Base-by-base conservation (phyloP, 2,797 vertebrate species). In the Eulemur mongoz region DNA sequence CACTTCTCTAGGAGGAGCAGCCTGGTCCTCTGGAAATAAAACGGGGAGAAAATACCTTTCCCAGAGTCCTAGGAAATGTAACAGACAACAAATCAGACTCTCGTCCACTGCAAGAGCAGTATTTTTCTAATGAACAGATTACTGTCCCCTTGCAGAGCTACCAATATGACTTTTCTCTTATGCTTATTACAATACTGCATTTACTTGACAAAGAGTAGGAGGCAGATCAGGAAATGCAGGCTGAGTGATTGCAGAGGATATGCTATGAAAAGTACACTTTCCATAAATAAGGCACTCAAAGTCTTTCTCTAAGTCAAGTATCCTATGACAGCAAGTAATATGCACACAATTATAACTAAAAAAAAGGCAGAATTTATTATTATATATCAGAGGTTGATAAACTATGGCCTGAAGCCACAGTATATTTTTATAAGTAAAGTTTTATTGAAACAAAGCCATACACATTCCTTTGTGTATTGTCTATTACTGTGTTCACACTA, bases 341-440 rank as follows among this genome's bases (percentile, higher is more conserved):
- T 32, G 84, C 5, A 57, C 25, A 25, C 2, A 82, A n/a, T 57
- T 63, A 7, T 79, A 61, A 52, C 4, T 67, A n/a, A 73, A 45
- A 50, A 18, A 89, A 7, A 67, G 7, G 7, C 20, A 40, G 13
- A 93, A 67, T 27, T 38, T 75, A 43, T 86, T 78, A 32, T 22
- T 70, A 91, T 76, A 92, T n/a, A 78, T 27, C 12, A 65, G 3
- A 2, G 14, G 18, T 59, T 69, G 45, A 9, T 2, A 82, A 91
- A 70, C 4, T 69, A 79, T 63, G 38, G 18, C 4, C 12, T 63
- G 11, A 32, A 7, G 12, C 17, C 22, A 67, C 7, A 61, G 5
- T 32, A 4, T n/a, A 22, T 80, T 95, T 89, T 89, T 87, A 61
- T 86, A 83, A 92, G 61, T 83, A 75, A 69, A 69, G 4, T 87